Percentiles rank a stretch among this genome's conserved stretches.
Conservation (phyloP, 2,113 vertebrate species). For the Leuciscus idus region DNA sequence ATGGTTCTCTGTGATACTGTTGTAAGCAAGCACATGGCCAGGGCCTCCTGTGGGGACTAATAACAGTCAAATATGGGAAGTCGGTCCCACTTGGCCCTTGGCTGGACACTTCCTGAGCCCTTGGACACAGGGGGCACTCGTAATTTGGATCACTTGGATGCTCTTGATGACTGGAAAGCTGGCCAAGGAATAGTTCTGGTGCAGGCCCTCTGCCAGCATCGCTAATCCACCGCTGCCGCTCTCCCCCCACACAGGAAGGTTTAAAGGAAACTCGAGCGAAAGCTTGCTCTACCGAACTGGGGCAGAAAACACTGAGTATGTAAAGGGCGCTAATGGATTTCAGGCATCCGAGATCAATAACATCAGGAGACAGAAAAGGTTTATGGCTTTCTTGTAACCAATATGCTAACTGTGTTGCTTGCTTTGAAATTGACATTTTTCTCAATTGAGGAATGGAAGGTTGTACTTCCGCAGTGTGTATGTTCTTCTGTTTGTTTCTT, state of each 20-base stretch:
- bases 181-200: slow-evolving; percentile 39
- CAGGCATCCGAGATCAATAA: slow-evolving; percentile 61
- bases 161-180: slow-evolving; percentile 40
- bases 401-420: slow-evolving; percentile 53
- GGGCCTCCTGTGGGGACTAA: slow-evolving; percentile 56
- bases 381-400: slow-evolving; percentile 62
- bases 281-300: slow-evolving; percentile 41
- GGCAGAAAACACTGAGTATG: slow-evolving; percentile 56
- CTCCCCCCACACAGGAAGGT: slow-evolving; percentile 32
- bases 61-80: slow-evolving; percentile 61
- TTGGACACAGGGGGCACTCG: slow-evolving; percentile 44
- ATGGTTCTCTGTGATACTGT: slow-evolving; percentile 51
- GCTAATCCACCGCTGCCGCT: slow-evolving; percentile 51
- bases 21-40: slow-evolving; percentile 51
- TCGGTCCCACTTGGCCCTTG: slow-evolving; percentile 56
- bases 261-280: slow-evolving; percentile 54
- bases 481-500: background rate
- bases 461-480: background rate
- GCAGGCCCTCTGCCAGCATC: slow-evolving; percentile 43
- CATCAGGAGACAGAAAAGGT: slow-evolving; percentile 58
- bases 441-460: background rate
- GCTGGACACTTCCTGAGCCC: slow-evolving; percentile 57
- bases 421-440: slow-evolving; percentile 36
- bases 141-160: slow-evolving; percentile 43
- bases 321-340: slow-evolving; percentile 64